A percentile compares a stretch with the other conserved stretches of the same genome.
Conservation (phyloP, 2,113 vertebrate genomes). For the Archocentrus centrarchus region DNA sequence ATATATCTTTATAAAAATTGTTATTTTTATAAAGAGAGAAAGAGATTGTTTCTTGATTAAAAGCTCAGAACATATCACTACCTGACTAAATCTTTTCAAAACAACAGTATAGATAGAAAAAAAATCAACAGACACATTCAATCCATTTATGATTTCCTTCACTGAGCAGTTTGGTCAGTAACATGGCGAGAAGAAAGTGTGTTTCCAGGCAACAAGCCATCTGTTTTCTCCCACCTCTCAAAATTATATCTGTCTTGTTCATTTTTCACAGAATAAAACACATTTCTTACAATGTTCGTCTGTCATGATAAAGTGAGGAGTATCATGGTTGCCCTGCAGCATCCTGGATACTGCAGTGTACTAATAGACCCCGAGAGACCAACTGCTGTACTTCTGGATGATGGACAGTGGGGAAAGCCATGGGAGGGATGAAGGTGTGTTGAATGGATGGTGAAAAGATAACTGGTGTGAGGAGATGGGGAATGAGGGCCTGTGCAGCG, state of each 20-base stretch:
- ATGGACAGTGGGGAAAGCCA: slow-evolving; percentile 13
- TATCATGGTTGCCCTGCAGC: slow-evolving; percentile 10
- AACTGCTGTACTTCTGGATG: slow-evolving; percentile 18
- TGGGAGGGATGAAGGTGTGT: not conserved
- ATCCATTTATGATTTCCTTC: slow-evolving; percentile 18
- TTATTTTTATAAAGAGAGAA: no score
- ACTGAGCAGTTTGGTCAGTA: slow-evolving; percentile 20
- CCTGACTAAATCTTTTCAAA: not conserved
- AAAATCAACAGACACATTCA: slow-evolving; percentile 5
- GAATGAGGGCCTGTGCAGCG: not conserved
- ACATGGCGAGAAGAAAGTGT: not conserved
- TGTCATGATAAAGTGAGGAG: slow-evolving; percentile 9
- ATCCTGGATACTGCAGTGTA: not conserved
- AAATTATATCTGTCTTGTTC: slow-evolving; percentile 18
- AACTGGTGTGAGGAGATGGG: slow-evolving; percentile 22
- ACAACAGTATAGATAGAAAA: not conserved
- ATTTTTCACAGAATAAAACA: slow-evolving; percentile 12
- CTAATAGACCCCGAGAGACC: slow-evolving; percentile 27
- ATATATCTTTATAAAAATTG: not conserved
- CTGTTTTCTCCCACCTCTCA: slow-evolving; percentile 23
- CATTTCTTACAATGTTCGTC: slow-evolving; percentile 22
- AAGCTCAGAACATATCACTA: no score
- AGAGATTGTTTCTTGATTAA: no score
- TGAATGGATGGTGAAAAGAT: not conserved
- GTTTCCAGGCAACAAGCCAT: slow-evolving; percentile 61